Conservation (phyloP, 23 tunicate species). For the Phallusia fumigata region DNA sequence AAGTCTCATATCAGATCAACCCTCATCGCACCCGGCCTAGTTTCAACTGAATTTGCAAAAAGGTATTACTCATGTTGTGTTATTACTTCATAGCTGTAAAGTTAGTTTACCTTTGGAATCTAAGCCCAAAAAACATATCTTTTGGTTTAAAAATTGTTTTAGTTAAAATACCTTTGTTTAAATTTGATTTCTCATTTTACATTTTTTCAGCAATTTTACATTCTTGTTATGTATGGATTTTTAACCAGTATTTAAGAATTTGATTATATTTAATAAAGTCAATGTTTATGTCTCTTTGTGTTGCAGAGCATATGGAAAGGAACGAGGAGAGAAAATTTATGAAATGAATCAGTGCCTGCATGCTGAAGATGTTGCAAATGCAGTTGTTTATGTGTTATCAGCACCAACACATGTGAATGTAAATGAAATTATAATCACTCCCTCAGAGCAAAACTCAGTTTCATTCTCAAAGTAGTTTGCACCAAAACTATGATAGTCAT, state of each 20-base stretch:
- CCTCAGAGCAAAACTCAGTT: slow-evolving; percentile 28
- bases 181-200: too few species aligned
- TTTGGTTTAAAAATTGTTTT: neutral
- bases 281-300: too few species aligned
- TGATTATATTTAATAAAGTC: too few species aligned
- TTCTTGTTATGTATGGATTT: too few species aligned
- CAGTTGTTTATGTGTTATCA: slow-evolving; percentile 50
- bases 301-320: neutral
- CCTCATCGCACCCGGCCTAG: slow-evolving; percentile 53
- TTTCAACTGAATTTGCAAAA: slow-evolving; percentile 35
- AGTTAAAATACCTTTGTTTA: too few species aligned
- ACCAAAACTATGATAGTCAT: too few species aligned
- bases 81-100: too few species aligned
- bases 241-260: too few species aligned
- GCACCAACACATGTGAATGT: slow-evolving; percentile 54
- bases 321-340: neutral
- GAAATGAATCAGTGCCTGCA: neutral
- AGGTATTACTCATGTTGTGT: too few species aligned
- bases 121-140: neutral
- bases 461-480: neutral
- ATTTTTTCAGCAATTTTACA: too few species aligned
- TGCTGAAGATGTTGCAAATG: slow-evolving; percentile 56
- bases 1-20: slow-evolving; percentile 47
- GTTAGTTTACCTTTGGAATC: too few species aligned
- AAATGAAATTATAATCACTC: slow-evolving; percentile 58